Evolutionary conservation across 92 coral and sea anemone species (phyloP).

Genomic region (Muricea muricata): DNA sequence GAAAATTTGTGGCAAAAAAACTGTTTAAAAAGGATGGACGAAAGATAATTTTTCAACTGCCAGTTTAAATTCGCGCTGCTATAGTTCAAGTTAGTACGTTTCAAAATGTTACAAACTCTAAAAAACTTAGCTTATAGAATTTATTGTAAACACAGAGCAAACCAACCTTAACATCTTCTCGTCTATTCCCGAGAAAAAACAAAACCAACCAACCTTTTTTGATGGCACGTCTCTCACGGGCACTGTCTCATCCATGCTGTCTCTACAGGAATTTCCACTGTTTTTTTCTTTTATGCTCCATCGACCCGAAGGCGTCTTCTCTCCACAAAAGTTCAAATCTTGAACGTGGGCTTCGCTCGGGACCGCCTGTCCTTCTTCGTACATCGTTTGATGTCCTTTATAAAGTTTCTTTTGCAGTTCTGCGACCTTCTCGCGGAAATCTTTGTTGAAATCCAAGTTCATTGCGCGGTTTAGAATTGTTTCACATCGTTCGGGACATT

Average conservation of each 20-base stretch:
- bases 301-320: background rate
- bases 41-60: no score
- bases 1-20: no score
- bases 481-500: background rate
- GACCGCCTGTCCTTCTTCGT: background rate
- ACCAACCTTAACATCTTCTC: no score
- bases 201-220: background rate
- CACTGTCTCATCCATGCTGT: background rate
- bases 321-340: background rate
- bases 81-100: no score
- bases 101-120: no score
- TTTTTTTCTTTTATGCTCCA: background rate
- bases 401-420: conserved; percentile 22
- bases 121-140: no score
- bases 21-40: no score
- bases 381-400: conserved; percentile 26
- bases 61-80: no score
- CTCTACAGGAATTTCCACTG: background rate
- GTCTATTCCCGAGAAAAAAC: no score
- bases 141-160: no score
- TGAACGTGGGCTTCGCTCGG: background rate
- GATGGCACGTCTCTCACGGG: background rate
- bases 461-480: background rate
- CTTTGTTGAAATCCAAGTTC: conserved; percentile 18
- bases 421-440: conserved; percentile 27